A percentile compares a stretch with the other conserved stretches of the same genome.
Conservation (phyloP, 2,888 invertebrate species). For the Nycteola revayana region DNA sequence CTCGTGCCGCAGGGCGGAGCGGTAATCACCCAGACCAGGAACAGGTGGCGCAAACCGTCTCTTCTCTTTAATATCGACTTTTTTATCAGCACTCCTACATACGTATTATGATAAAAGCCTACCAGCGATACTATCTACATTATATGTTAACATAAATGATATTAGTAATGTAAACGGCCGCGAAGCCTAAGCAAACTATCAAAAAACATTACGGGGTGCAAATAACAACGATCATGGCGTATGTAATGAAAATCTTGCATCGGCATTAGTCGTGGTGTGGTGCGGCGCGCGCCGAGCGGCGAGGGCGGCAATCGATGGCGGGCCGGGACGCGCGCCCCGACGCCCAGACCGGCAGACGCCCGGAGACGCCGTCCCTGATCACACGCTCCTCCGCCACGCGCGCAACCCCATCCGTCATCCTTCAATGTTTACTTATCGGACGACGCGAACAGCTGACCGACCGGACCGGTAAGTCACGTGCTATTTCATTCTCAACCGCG, state of each 20-base stretch:
- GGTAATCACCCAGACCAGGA: constrained; percentile 52
- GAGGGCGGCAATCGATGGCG: constrained; percentile 81
- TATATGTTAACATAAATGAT: constrained; percentile 44
- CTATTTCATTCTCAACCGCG: constrained; percentile 43
- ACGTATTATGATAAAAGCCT: constrained; percentile 34
- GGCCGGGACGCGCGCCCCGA: constrained; percentile 80
- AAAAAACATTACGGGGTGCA: constrained; percentile 80
- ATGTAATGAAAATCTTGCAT: constrained; percentile 80
- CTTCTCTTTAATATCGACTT: constrained; percentile 52
- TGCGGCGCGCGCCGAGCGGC: constrained; percentile 73
- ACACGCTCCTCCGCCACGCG: constrained; percentile 61
- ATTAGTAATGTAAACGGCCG: constrained; percentile 40
- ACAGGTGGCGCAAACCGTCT: constrained; percentile 54
- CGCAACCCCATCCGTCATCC: constrained; percentile 63
- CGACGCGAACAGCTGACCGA: constrained; percentile 78
- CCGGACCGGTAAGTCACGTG: constrained; percentile 81
- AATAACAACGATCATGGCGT: constrained; percentile 79
- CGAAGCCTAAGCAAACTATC: constrained; percentile 70
- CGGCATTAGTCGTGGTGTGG: constrained; percentile 65
- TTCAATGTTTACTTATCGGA: constrained; percentile 77
- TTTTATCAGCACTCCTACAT: constrained; percentile 47
- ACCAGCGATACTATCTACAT: constrained; percentile 38
- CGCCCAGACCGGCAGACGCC: constrained; percentile 84
- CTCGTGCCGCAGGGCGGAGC: constrained; percentile 45
- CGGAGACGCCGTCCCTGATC: constrained; percentile 74